phyloP scores from a whole-genome alignment of 1,140 invertebrate genomes.

The Cheumatopsyche charites region DNA sequence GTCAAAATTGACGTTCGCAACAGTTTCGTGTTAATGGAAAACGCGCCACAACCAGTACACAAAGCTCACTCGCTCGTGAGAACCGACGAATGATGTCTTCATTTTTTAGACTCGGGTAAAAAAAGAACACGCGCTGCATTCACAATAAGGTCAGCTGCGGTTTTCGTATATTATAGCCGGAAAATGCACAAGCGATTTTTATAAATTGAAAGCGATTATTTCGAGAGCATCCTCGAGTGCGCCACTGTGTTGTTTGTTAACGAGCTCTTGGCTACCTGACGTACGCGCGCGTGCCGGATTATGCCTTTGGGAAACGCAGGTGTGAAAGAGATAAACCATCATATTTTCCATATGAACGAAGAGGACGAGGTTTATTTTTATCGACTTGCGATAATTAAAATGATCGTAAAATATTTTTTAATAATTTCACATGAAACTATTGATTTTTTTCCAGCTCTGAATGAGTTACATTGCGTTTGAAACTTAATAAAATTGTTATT shows the following conservation, averaged over 20 bases:
- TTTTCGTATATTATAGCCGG: not conserved
- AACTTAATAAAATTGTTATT: too few species aligned
- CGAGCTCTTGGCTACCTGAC: slow-evolving; percentile 27
- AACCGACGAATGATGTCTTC: slow-evolving; percentile 32
- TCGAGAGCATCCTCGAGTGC: not conserved
- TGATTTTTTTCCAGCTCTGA: too few species aligned
- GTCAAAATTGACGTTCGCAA: slow-evolving; percentile 36
- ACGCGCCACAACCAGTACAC: slow-evolving; percentile 13
- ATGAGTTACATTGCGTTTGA: too few species aligned
- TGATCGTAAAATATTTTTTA: too few species aligned
- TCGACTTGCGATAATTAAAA: too few species aligned
- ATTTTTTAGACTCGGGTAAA: slow-evolving; percentile 19
- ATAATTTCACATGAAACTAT: too few species aligned
- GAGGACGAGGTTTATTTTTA: too few species aligned
- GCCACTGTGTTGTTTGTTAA: slow-evolving; percentile 23
- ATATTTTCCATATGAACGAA: not conserved
- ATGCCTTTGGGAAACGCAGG: slow-evolving; percentile 22
- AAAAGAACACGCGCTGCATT: slow-evolving; percentile 15
- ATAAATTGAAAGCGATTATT: not conserved
- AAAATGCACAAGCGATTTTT: not conserved
- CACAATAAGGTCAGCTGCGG: too few species aligned
- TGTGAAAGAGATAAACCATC: slow-evolving; percentile 16
- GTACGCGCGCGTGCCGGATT: slow-evolving; percentile 28
- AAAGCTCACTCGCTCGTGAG: slow-evolving; percentile 36
- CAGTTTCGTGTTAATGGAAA: slow-evolving; percentile 44